Conservation (phyloP, 23 tunicate species). For the Styela clava region DNA sequence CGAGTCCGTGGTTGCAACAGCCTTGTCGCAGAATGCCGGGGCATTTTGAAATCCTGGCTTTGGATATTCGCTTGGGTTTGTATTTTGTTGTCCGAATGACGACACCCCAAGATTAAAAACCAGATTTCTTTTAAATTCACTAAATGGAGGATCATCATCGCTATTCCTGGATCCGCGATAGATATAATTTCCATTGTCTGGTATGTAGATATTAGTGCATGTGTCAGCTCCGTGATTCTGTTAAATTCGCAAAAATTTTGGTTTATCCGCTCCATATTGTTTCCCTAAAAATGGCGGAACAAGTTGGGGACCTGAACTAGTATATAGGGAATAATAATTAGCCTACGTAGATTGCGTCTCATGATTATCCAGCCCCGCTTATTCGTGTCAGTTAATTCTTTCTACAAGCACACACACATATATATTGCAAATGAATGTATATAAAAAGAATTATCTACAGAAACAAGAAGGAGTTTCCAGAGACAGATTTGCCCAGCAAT, state of each 20-base stretch:
- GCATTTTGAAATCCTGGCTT: constrained; percentile 90
- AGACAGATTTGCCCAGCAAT: too few species aligned
- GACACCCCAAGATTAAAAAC: constrained; percentile 69
- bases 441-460: too few species aligned
- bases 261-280: not conserved
- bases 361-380: too few species aligned
- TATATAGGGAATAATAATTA: too few species aligned
- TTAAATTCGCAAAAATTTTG: not conserved
- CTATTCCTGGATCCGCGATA: constrained; percentile 31
- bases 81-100: constrained; percentile 3
- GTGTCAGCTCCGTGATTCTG: constrained; percentile 94
- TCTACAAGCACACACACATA: too few species aligned
- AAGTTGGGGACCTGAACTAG: too few species aligned
- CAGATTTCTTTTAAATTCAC: constrained; percentile 32
- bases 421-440: too few species aligned
- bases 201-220: constrained; percentile 77
- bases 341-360: too few species aligned
- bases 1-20: constrained; percentile 48
- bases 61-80: constrained; percentile 51
- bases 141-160: constrained; percentile 43
- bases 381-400: too few species aligned
- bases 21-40: constrained; percentile 77
- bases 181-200: constrained; percentile 77
- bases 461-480: too few species aligned
- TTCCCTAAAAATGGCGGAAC: too few species aligned